Conservation (phyloP, 2,888 invertebrate species). For the Rhamnusium bicolor region DNA sequence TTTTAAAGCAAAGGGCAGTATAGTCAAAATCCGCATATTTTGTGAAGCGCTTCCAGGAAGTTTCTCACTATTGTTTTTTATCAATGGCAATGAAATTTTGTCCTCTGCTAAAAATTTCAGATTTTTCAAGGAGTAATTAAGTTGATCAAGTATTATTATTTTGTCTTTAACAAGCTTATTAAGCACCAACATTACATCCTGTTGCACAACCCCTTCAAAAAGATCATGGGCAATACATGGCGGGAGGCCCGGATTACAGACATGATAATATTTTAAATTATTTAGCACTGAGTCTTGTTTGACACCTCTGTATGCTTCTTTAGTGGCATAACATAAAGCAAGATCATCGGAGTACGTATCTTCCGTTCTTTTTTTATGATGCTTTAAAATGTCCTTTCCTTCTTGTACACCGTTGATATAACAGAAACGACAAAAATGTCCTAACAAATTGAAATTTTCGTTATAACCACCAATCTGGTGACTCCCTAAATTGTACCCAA, state of each 20-base stretch:
- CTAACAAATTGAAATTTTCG: slow-evolving; percentile 54
- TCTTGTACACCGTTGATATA: not conserved
- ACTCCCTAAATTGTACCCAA: slow-evolving; percentile 56
- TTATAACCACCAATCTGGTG: slow-evolving; percentile 59
- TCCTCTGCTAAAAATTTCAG: too few species aligned
- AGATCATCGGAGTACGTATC: not conserved
- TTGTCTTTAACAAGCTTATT: slow-evolving; percentile 44
- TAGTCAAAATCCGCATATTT: too few species aligned
- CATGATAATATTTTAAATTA: slow-evolving; percentile 48
- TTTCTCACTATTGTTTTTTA: too few species aligned
- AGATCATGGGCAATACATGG: slow-evolving; percentile 54
- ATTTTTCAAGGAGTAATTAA: too few species aligned
- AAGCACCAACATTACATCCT: slow-evolving; percentile 42
- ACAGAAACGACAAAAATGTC: slow-evolving; percentile 53
- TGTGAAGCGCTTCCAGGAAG: too few species aligned
- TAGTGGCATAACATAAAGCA: not conserved
- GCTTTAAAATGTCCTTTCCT: too few species aligned
- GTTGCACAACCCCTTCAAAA: slow-evolving; percentile 33
- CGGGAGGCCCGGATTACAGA: slow-evolving; percentile 50
- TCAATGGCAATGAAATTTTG: too few species aligned
- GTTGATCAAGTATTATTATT: not conserved
- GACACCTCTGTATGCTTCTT: slow-evolving; percentile 38
- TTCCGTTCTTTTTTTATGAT: not conserved
- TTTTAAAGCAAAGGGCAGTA: too few species aligned
- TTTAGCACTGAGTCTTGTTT: slow-evolving; percentile 50